Base-by-base conservation (phyloP, 2,888 invertebrate genomes). In the Gari tellinella region DNA sequence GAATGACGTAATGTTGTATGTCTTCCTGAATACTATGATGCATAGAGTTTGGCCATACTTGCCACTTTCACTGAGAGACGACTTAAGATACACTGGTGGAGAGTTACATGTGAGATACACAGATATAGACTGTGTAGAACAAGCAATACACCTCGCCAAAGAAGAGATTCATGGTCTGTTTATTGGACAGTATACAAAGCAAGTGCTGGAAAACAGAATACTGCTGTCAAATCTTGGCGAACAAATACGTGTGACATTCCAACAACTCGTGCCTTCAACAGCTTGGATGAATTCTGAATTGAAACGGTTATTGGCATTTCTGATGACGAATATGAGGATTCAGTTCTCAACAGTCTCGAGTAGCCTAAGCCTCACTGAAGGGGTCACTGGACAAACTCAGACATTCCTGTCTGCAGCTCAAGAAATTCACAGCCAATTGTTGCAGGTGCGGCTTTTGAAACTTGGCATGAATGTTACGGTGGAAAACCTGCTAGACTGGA, bases 121-220 rank as follows among this genome's bases (percentile, higher is more conserved):
- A 8, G 61, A 58, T 2, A 45, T 61, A n/a, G 68, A 69, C 41
- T 74, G 74, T 57, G 69, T 74, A 10, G 62, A 65, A 10, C 37
- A 41, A 2, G 38, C 69, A 19, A 31, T 69, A 23, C 25, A 40
- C 21, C 52, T 69, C 17, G 69, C 62, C 1, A 40, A 38, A 10
- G 69, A 65, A 40, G 74, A 74, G 41, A 56, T 65, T 1, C 74
- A 74, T 43, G 52, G 65, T 0, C 7, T 69, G 19, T 74, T 65
- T 41, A 48, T 74, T 17, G 65, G 52, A 25, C 56, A 60, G 21
- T 53, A 52, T 38, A 62, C 74, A 17, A 55, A 64, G 37, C 46
- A 25, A n/a, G 57, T 62, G 1, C 41, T 74, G 8, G 23, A 48
- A 21, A 65, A 62, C 19, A 40, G 74, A 41, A 21, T 62, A 7